phyloP scores from a whole-genome alignment of 1,140 invertebrate genomes.

The Drusus annulatus region DNA sequence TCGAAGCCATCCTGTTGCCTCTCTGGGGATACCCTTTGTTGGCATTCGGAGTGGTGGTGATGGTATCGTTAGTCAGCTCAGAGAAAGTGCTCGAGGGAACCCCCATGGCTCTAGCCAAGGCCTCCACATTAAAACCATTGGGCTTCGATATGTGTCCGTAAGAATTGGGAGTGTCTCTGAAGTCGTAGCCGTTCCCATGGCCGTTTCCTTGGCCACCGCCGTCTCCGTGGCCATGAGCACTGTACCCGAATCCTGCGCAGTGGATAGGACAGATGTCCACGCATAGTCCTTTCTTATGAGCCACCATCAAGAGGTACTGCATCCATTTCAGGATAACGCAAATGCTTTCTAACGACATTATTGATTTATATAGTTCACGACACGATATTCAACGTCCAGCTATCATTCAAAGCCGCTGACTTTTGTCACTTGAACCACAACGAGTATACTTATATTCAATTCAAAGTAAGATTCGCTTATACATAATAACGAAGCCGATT shows the following conservation, averaged over 20 bases:
- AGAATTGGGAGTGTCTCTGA: neutral
- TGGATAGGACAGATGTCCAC: slow-evolving; percentile 53
- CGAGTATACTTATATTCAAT: too few species aligned
- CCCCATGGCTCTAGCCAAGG: slow-evolving; percentile 52
- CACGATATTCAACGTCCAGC: too few species aligned
- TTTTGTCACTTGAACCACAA: too few species aligned
- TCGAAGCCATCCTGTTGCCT: neutral
- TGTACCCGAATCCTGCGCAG: slow-evolving; percentile 33
- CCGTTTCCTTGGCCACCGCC: slow-evolving; percentile 35
- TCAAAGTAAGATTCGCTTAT: too few species aligned
- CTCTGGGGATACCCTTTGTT: neutral
- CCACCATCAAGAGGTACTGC: slow-evolving; percentile 54
- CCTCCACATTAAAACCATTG: slow-evolving; percentile 47
- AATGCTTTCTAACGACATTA: slow-evolving; percentile 53
- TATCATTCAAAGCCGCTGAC: too few species aligned
- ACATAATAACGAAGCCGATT: too few species aligned
- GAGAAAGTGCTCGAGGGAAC: slow-evolving; percentile 50
- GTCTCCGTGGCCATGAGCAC: slow-evolving; percentile 23
- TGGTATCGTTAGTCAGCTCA: slow-evolving; percentile 32
- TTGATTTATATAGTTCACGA: too few species aligned
- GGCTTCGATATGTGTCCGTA: slow-evolving; percentile 13
- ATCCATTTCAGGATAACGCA: slow-evolving; percentile 54
- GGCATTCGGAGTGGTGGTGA: neutral
- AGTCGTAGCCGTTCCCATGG: slow-evolving; percentile 24
- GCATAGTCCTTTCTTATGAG: slow-evolving; percentile 53